These are phyloP conservation scores for Phasianus colchicus DNA, from an alignment of 2,113 vertebrate genomes.

Conservation along the genomic window DNA sequence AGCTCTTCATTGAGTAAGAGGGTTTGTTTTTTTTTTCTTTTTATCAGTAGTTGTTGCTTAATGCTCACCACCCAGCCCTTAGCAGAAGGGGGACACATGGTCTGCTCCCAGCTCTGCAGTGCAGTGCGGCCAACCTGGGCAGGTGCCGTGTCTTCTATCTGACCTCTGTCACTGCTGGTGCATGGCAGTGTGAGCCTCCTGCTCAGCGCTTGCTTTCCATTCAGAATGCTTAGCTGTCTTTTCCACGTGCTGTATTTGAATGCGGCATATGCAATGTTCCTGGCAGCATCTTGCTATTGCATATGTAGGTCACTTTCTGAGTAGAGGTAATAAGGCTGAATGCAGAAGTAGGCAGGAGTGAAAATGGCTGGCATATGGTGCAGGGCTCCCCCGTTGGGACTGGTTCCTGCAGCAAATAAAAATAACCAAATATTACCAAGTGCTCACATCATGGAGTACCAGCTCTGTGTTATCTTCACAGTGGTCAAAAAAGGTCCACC, in stretches of 20 bases:
- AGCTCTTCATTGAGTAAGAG: neutral
- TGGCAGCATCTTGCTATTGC: slow-evolving; percentile 27
- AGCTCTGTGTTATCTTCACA: neutral
- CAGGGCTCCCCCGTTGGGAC: neutral
- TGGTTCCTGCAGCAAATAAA: neutral
- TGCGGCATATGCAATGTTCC: slow-evolving; percentile 8
- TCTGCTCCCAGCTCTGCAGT: neutral
- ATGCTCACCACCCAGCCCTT: neutral
- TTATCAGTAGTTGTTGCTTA: neutral
- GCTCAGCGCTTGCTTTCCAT: neutral
- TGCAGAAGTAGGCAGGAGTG: neutral
- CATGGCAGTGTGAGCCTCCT: accelerated
- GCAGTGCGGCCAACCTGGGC: neutral
- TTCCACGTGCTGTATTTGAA: neutral
- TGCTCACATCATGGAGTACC: neutral
- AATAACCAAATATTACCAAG: neutral
- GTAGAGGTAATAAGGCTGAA: neutral
- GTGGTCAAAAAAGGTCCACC: neutral
- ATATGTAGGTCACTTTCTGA: slow-evolving; percentile 50
- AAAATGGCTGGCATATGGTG: slow-evolving; percentile 13
- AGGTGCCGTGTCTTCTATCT: neutral
- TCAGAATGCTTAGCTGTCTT: slow-evolving; percentile 3
- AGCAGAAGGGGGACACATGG: accelerated
- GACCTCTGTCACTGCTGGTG: neutral
- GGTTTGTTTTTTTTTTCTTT: neutral